Evolutionary conservation across 2,888 invertebrate genomes (phyloP), one percentile per base, ranked within the genome.

Genomic region (Nymphalis urticae): DNA sequence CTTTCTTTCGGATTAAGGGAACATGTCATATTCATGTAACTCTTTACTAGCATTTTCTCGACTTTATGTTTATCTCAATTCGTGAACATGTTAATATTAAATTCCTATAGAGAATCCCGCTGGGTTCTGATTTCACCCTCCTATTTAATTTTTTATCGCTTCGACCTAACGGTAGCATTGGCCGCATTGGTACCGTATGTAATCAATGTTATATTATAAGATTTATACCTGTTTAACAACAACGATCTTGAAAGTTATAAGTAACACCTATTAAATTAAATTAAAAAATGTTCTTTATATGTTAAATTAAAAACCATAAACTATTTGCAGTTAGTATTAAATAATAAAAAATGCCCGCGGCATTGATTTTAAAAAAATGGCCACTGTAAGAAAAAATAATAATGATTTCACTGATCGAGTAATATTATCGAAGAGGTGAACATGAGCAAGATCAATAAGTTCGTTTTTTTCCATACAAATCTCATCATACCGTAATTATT

Each of bases 111-210:
- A 67, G 61, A 50, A 48, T 61, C 68, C 67, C 60, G 65, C 62
- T 70, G 69, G 70, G 82, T 79, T 85, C 79, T 82, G 82, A 88
- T 88, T 89, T 85, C 84, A 87, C 85, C 87, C 85, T 82, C 83
- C 76, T 76, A 80, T 82, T 79, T 77, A 76, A 77, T 84, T 89
- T 89, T 89, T 88, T 88, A 83, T 81, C 75, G 79, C 72, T 71
- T 62, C 81, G 76, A 86, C 85, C 90, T 91, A 91, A 91, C 91
- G 89, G 91, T 85, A 87, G 76, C 77, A 64, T 67, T 75, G 27
- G 76, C 77, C 81, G 80, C 79, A 66, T 77, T 77, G 78, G 77
- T 84, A 86, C 82, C 85, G 85, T 84, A 82, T 77, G 75, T 62
- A 73, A 77, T 71, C 50, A 51, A 61, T 63, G 64, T 70, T 64